Percentiles rank a stretch among this genome's conserved stretches.
Evolutionary conservation across 53 echinoderm and acorn worm species (phyloP).

Genomic region (Zoroaster sp.): DNA sequence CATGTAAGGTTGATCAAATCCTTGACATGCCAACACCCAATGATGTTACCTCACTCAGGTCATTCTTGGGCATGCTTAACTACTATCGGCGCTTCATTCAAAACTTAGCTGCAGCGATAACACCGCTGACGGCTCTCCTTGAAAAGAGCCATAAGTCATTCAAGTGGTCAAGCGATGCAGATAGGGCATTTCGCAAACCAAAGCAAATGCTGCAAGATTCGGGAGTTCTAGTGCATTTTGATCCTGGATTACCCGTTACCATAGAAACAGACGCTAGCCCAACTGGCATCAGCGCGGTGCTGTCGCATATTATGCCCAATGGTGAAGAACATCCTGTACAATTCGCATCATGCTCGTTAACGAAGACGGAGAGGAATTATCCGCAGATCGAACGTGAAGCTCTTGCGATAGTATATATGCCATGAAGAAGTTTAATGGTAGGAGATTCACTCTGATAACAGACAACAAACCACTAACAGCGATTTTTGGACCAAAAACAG

Average conservation of each 20-base stretch:
- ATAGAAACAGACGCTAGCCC: constrained; percentile 54
- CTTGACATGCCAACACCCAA: constrained; percentile 7
- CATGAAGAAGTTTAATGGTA: no score
- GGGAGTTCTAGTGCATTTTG: constrained; percentile 59
- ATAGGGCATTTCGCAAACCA: constrained; percentile 20
- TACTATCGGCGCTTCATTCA: constrained; percentile 51
- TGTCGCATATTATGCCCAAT: constrained; percentile 47
- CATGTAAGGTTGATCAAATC: constrained; percentile 53
- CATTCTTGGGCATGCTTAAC: no score
- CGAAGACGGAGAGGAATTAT: no score
- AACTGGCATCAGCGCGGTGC: constrained; percentile 44
- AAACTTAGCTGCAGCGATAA: constrained; percentile 37
- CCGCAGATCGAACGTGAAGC: no score
- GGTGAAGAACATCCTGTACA: constrained; percentile 16
- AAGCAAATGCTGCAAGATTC: constrained; percentile 49
- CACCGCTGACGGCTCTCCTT: constrained; percentile 46
- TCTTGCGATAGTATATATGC: no score
- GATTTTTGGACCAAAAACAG: no score
- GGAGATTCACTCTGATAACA: no score
- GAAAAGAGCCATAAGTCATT: constrained; percentile 35
- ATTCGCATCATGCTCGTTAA: no score
- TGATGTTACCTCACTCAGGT: constrained; percentile 23
- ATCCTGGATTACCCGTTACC: constrained; percentile 33
- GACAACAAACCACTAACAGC: no score
- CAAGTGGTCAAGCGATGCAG: constrained; percentile 41